Evolutionary conservation across 2,113 vertebrate species (phyloP).

Genomic region (Onychorhynchus coronatus): DNA sequence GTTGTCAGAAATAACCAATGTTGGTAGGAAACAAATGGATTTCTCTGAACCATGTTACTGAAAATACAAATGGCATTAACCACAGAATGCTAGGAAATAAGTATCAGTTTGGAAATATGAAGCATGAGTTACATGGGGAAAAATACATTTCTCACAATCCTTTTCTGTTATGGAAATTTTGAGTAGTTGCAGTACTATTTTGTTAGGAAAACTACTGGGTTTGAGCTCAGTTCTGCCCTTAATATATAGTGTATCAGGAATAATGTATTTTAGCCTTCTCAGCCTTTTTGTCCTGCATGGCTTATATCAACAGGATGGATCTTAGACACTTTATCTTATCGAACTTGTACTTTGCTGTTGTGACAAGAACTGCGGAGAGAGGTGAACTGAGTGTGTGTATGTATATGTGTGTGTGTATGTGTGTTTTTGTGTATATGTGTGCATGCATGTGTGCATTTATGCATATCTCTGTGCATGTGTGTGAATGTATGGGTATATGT

Average conservation of each 20-base stretch:
- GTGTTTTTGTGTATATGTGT: too few relatives aligned
- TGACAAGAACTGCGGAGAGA: neutral
- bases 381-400: neutral
- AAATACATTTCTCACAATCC: neutral
- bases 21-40: neutral
- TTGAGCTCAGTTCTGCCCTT: neutral
- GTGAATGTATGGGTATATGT: neutral
- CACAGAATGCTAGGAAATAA: conserved; percentile 3
- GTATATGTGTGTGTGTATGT: too few relatives aligned
- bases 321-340: neutral
- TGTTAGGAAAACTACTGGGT: neutral
- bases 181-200: neutral
- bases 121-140: neutral
- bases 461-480: neutral
- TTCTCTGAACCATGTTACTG: neutral
- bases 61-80: neutral
- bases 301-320: neutral
- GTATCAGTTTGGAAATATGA: conserved; percentile 18
- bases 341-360: neutral
- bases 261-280: neutral
- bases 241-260: neutral
- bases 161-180: conserved; percentile 8
- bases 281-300: neutral
- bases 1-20: neutral
- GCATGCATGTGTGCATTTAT: rapidly evolving